A percentile compares a stretch with the other conserved stretches of the same genome.
These are phyloP conservation scores for Galbula dea DNA, from an alignment of 2,113 vertebrate genomes.

Conservation along the genomic window DNA sequence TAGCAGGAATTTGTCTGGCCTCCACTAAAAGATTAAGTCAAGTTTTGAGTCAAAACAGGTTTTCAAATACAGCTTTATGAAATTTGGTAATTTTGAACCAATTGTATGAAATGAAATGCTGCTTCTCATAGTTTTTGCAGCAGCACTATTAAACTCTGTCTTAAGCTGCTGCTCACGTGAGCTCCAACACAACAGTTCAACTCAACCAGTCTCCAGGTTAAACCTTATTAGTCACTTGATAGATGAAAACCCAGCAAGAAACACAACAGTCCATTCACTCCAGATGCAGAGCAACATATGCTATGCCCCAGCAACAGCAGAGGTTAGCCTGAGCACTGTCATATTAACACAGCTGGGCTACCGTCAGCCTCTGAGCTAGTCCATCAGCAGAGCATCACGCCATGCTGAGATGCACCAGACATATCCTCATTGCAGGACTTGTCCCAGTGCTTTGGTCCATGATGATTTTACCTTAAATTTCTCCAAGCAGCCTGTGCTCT, in stretches of 20 bases:
- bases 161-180: neutral
- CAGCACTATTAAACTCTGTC: neutral
- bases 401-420: neutral
- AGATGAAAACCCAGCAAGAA: neutral
- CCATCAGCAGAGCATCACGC: neutral
- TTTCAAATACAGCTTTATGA: neutral
- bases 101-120: neutral
- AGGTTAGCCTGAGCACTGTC: neutral
- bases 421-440: neutral
- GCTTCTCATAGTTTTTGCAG: neutral
- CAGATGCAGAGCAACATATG: neutral
- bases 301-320: neutral
- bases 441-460: neutral
- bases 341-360: neutral
- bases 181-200: neutral
- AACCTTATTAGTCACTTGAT: neutral
- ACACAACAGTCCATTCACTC: neutral
- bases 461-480: neutral
- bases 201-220: neutral
- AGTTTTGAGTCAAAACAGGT: neutral
- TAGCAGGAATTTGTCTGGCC: neutral
- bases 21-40: neutral
- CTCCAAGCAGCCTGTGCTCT: neutral
- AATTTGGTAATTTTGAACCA: neutral
- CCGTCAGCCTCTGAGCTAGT: neutral